phyloP scores from a whole-genome alignment of 1,140 invertebrate species.

The Saccostrea glomerata region DNA sequence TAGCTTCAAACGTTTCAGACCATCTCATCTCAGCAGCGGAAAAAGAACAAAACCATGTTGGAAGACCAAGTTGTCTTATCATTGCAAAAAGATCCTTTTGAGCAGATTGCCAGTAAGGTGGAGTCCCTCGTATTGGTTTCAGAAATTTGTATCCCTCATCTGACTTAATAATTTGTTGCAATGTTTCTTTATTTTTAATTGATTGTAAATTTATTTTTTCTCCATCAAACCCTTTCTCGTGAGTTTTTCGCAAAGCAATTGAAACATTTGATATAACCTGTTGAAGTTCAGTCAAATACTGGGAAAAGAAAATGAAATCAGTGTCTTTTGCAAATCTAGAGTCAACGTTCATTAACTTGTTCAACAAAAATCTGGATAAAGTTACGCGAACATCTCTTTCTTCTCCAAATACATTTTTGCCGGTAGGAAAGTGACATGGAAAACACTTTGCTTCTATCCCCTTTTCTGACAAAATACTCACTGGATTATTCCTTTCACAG shows the following conservation, averaged over 20 bases:
- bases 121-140: constrained; percentile 53
- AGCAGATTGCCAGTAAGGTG: constrained; percentile 56
- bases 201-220: constrained; percentile 5
- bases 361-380: constrained; percentile 24
- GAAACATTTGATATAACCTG: constrained; percentile 39
- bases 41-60: no score
- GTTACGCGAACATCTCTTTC: constrained; percentile 22
- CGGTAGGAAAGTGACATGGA: constrained; percentile 35
- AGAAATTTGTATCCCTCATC: constrained; percentile 57
- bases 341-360: constrained; percentile 30
- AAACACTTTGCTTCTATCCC: constrained; percentile 34
- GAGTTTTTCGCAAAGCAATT: constrained; percentile 26
- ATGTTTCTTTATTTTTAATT: not conserved
- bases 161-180: constrained; percentile 28
- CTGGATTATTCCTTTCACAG: constrained; percentile 33
- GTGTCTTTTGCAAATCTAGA: constrained; percentile 38
- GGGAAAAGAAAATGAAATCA: constrained; percentile 31
- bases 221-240: not conserved
- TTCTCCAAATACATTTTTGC: constrained; percentile 30
- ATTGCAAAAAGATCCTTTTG: constrained; percentile 59
- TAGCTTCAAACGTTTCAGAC: constrained; percentile 1
- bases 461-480: constrained; percentile 34
- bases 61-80: no score
- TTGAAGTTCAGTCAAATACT: constrained; percentile 36
- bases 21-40: no score